Evolutionary conservation across 2,888 invertebrate genomes (phyloP), one percentile per base, ranked within the genome.

Genomic region (Agonum fuliginosum): DNA sequence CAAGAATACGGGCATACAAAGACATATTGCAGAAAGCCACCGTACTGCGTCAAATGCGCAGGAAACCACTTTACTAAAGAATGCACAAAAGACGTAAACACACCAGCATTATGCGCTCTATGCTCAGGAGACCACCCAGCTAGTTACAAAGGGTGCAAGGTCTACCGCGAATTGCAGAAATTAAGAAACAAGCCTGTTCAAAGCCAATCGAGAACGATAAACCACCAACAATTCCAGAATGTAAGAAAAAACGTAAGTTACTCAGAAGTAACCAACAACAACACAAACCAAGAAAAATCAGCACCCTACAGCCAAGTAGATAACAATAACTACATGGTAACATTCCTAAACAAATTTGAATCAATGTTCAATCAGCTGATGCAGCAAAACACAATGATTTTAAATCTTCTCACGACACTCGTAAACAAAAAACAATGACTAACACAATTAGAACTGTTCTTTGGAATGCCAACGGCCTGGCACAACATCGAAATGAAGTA

Each of bases 41-140:
- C 65, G 1, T 46, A 54, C 27, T 80, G 80, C 30, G 80, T 80
- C 0, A 81, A 78, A 71, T 81, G 80, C 27, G 80, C 71, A 19
- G 43, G 19, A 12, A 75, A 79, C 34, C 80, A 81, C 37, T 4
- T n/a, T 6, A 78, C 80, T 4, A 48, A 5, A 6, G 20, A 58
- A 12, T 80, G 79, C 24, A n/a, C 41, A 3, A 4, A 67, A 67
- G 17, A 1, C 17, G 3, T 34, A 65, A 43, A 67, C 19, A 58
- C 62, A 4, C 27, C 78, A 5, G 30, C 78, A 14, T 76, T 12
- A 37, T 78, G 78, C 22, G 30, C 27, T 12, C 48, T 69, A 10
- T 78, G 78, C 22, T 22, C 22, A 12, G 69, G 30, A 6, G 12
- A 24, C 12, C 78, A 78, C 8, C 30, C 77, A 34, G 78, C 79